Evolutionary conservation across 2,113 vertebrate genomes (phyloP).

Genomic region (Mixornis gularis): DNA sequence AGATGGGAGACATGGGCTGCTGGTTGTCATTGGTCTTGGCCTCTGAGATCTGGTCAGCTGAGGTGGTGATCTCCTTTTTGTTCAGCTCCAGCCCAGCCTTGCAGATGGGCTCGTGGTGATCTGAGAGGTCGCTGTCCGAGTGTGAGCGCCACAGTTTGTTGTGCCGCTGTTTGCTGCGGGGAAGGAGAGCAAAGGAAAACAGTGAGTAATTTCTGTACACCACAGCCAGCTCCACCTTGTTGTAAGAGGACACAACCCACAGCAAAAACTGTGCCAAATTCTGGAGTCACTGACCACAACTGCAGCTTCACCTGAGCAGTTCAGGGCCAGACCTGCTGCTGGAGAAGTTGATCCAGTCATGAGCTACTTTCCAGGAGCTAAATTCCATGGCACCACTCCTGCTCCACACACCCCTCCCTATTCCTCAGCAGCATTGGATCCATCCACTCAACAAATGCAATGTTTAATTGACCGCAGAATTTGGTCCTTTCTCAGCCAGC

Average conservation of each 20-base stretch:
- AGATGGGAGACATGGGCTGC: constrained; percentile 56
- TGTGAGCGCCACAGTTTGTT: constrained; percentile 97
- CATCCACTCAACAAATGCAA: background rate
- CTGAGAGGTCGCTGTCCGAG: constrained; percentile 90
- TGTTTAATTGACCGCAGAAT: background rate
- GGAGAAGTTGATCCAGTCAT: background rate
- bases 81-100: constrained; percentile 81
- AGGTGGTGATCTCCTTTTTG: constrained; percentile 80
- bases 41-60: constrained; percentile 82
- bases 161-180: constrained; percentile 90
- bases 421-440: background rate
- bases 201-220: background rate
- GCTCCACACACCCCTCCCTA: background rate
- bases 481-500: background rate
- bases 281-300: background rate
- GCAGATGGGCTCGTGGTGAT: constrained; percentile 78
- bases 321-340: background rate
- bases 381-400: background rate
- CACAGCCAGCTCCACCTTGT: background rate
- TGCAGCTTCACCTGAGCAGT: background rate
- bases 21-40: constrained; percentile 70
- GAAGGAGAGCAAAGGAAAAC: background rate
- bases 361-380: background rate
- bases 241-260: background rate
- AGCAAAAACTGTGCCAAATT: background rate